Evolutionary conservation across 2,113 vertebrate genomes (phyloP).

Genomic region (Tetrax tetrax): DNA sequence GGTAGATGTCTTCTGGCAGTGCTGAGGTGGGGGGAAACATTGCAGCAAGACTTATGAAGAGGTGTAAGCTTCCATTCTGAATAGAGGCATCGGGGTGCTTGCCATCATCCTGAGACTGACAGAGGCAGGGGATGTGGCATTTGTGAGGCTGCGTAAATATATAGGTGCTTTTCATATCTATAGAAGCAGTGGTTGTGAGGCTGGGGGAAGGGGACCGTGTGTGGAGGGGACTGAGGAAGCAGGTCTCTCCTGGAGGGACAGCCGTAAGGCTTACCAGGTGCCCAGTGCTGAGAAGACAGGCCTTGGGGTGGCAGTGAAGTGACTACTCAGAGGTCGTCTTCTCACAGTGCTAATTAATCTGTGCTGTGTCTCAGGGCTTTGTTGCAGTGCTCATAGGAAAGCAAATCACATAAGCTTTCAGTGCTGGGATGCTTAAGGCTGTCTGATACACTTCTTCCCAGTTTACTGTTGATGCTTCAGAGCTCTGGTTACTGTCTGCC

Average conservation of each 20-base stretch:
- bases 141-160: background rate
- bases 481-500: background rate
- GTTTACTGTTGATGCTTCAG: background rate
- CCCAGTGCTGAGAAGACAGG: background rate
- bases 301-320: background rate
- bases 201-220: background rate
- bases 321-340: background rate
- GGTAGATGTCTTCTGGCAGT: background rate
- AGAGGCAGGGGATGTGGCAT: background rate
- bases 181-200: background rate
- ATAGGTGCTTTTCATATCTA: background rate
- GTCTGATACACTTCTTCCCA: background rate
- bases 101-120: background rate
- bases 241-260: background rate
- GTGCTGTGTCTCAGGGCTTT: background rate
- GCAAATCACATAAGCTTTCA: rapidly evolving
- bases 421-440: background rate
- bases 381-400: background rate
- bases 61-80: background rate
- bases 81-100: background rate
- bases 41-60: background rate
- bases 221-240: background rate
- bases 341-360: rapidly evolving
- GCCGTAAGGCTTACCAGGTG: background rate
- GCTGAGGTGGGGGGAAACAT: background rate